These are phyloP conservation scores for Halcyon leucocephala DNA, from an alignment of 2,797 vertebrate species.

Conservation along the genomic window DNA sequence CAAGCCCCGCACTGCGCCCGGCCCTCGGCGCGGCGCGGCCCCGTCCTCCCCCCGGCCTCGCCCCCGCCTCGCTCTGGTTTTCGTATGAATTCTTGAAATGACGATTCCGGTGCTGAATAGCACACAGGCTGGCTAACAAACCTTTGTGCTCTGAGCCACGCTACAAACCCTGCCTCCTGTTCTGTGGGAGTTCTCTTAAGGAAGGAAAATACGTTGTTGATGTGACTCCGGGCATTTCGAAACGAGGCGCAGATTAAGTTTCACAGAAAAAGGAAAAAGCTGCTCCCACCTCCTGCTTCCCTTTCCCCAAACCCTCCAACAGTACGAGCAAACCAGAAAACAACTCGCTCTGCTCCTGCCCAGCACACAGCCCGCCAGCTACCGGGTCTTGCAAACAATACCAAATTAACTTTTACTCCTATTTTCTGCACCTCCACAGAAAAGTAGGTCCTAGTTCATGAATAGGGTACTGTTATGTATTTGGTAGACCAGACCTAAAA, in stretches of 20 bases:
- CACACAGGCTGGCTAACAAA: background rate
- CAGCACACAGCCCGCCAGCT: background rate
- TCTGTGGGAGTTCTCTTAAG: background rate
- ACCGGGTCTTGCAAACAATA: fast-evolving
- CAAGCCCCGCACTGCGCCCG: background rate
- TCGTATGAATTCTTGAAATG: conserved; percentile 21
- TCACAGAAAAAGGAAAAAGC: background rate
- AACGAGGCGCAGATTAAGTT: background rate
- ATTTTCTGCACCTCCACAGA: background rate
- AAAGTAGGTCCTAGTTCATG: background rate
- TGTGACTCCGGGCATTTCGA: background rate
- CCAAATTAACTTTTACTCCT: background rate
- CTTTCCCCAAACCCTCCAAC: background rate
- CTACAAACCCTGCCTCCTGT: background rate
- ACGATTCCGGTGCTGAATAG: conserved; percentile 23
- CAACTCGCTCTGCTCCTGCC: background rate
- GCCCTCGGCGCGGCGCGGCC: background rate
- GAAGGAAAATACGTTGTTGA: fast-evolving
- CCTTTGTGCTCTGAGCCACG: background rate
- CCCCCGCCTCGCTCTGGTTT: background rate
- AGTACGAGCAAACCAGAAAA: fast-evolving
- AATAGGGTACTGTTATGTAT: fast-evolving
- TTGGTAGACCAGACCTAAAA: background rate
- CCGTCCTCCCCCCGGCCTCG: background rate
- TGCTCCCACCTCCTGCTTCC: background rate